Evolutionary conservation across 2,797 vertebrate genomes (phyloP), one percentile per base, ranked within the genome.

Genomic region (Chloroceryle inda): DNA sequence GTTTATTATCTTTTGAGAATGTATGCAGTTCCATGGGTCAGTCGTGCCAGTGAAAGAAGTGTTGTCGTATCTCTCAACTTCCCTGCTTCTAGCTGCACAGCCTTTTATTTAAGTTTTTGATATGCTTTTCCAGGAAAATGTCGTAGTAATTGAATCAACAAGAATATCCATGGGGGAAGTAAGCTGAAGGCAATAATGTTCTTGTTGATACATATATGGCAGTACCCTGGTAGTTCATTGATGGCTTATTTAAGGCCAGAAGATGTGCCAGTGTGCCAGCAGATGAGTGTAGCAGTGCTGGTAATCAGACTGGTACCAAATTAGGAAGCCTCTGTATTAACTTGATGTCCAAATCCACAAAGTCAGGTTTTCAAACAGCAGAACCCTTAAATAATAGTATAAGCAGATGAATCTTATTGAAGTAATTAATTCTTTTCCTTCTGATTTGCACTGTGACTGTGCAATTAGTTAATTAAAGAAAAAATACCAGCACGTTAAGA

Each of bases 1-100:
- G 58, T 88, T 96, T 92, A 84, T 95, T 91, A 59, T 78, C 76
- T 64, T 92, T 86, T 76, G 67, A 69, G 69, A 89, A 76, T 42
- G 21, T 69, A 66, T 85, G 71, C 55, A 45, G 62, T 85, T 92
- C 73, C 76, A 44, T 21, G 58, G 85, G 82, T 95, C 91, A 88
- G 59, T 50, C 88, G 53, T 59, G 85, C 16, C 66, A 76, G 29
- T 49, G 62, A 86, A 91, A 91, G 26, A 88, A 59, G 23, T 62
- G 88, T 69, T 81, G 52, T 80, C 19, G 1, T 83, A 59, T 59
- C 3, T 1, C n/a, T 83, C 58, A 83, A 37, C 67, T 53, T 81
- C 88, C 66, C 59, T 88, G 53, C 56, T 75, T 47, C 14, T 33
- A 75, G 47, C 58, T 42, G 85, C 17, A 12, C 69, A 79, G 47